A percentile compares a stretch with the other conserved stretches of the same genome.
Evolutionary conservation across 2,888 invertebrate species (phyloP).

Genomic region (Pammene aurita): DNA sequence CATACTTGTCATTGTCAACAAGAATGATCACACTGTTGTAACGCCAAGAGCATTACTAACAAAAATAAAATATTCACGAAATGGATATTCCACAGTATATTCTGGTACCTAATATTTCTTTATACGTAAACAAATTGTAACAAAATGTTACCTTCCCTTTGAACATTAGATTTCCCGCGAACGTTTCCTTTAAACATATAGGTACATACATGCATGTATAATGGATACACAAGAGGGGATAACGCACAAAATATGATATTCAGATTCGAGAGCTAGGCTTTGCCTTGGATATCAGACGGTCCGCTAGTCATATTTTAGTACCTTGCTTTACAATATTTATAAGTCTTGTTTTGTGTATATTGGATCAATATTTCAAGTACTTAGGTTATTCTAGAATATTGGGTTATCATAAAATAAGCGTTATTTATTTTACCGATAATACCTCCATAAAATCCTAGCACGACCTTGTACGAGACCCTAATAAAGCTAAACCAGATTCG

Average conservation of each 20-base stretch:
- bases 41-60: not conserved
- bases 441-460: not conserved
- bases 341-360: conserved; percentile 7
- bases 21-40: not conserved
- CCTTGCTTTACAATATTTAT: conserved; percentile 35
- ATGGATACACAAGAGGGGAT: conserved; percentile 17
- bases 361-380: not conserved
- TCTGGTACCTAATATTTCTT: not conserved
- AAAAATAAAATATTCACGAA: not conserved
- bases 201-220: conserved; percentile 6
- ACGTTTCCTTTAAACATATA: conserved; percentile 16
- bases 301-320: conserved; percentile 32
- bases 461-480: not conserved
- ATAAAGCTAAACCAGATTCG: conserved; percentile 3
- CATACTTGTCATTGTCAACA: too few relatives aligned
- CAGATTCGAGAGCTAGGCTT: conserved; percentile 37
- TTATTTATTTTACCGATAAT: not conserved
- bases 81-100: not conserved
- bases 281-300: conserved; percentile 28
- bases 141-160: conserved; percentile 23
- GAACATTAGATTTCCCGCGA: conserved; percentile 13
- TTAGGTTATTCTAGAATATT: not conserved
- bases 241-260: conserved; percentile 38
- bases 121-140: conserved; percentile 16
- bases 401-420: not conserved